Evolutionary conservation across 2,797 vertebrate genomes (phyloP).

Genomic region (Anguilla anguilla): DNA sequence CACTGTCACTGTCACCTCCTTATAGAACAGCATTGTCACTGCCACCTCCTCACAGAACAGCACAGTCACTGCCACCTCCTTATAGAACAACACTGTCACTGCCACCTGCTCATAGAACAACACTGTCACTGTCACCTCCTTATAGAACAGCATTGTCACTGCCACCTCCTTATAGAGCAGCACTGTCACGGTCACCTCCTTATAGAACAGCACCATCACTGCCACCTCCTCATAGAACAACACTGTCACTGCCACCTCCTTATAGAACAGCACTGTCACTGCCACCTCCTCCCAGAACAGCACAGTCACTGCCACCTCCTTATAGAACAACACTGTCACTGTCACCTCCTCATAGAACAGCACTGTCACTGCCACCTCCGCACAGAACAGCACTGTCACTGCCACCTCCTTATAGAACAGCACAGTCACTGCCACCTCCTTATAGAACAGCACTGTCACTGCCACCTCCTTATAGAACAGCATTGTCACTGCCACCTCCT

Average conservation of each 20-base stretch:
- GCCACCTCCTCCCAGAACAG: background rate
- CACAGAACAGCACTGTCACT: background rate
- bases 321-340: background rate
- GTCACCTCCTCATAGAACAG: background rate
- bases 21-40: background rate
- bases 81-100: conserved; percentile 1
- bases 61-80: background rate
- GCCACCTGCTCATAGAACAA: background rate
- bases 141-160: background rate
- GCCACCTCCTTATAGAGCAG: background rate
- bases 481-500: background rate
- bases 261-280: background rate
- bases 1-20: background rate
- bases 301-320: background rate
- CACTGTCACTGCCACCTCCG: background rate
- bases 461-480: background rate
- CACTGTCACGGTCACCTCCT: background rate
- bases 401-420: no score
- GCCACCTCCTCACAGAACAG: background rate
- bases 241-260: conserved; percentile 3
- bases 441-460: background rate
- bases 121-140: background rate
- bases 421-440: background rate
- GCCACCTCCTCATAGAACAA: background rate
- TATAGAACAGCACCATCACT: background rate